Percentiles rank a stretch among this genome's conserved stretches.
Evolutionary conservation across 2,797 vertebrate species (phyloP).

Genomic region (Okamejei kenojei): DNA sequence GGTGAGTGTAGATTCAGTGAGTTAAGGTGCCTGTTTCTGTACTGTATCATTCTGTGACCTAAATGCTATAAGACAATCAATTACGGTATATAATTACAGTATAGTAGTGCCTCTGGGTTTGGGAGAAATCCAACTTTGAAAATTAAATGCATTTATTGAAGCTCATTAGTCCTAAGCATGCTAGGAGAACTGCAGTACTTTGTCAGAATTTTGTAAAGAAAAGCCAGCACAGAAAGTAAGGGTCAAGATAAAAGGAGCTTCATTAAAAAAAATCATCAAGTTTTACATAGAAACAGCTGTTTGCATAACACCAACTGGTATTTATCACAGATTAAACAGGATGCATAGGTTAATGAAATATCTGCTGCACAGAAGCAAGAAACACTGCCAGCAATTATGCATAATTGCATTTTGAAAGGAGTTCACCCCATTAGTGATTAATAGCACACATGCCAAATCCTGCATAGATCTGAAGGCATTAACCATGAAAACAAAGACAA

Average conservation of each 20-base stretch:
- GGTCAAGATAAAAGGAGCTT: background rate
- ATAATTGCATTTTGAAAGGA: background rate
- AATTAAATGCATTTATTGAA: background rate
- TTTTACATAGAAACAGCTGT: background rate
- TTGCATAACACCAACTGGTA: background rate
- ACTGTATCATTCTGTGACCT: too few species aligned
- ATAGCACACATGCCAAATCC: background rate
- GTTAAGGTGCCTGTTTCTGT: too few species aligned
- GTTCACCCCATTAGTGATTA: background rate
- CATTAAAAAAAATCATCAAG: background rate
- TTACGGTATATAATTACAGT: background rate
- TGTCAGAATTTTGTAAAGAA: background rate
- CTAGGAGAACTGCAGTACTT: background rate
- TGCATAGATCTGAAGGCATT: background rate
- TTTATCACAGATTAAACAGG: background rate
- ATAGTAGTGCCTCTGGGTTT: background rate
- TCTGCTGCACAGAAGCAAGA: background rate
- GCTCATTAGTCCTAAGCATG: background rate
- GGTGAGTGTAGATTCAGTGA: too few species aligned
- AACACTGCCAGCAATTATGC: background rate
- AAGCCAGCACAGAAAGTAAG: background rate
- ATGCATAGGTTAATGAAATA: background rate
- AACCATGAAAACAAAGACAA: background rate
- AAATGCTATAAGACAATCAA: background rate
- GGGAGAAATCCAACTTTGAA: background rate